phyloP scores from a whole-genome alignment of 2,797 vertebrate species.

The Sarcoramphus papa region DNA sequence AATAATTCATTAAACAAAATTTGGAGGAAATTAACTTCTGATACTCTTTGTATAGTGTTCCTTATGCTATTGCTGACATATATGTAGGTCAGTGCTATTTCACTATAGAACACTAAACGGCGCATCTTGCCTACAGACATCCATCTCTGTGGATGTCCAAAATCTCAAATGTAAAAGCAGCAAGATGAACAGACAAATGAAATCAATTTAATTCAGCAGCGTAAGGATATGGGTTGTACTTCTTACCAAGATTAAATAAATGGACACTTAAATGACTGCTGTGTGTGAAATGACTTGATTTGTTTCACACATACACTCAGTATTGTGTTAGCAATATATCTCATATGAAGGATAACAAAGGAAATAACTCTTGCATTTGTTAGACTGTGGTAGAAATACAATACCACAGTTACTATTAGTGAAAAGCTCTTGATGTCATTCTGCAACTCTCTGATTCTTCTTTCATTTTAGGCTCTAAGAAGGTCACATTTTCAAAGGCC shows the following conservation, averaged over 20 bases:
- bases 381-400: background rate
- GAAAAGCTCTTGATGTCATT: background rate
- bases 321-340: background rate
- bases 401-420: background rate
- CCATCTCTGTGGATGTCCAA: background rate
- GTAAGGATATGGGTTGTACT: background rate
- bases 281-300: background rate
- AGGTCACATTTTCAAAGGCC: background rate
- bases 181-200: background rate
- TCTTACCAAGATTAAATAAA: background rate
- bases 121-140: background rate
- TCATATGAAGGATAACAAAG: background rate
- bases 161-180: background rate
- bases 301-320: background rate
- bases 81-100: background rate
- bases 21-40: background rate
- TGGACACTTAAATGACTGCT: background rate
- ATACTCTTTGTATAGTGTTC: background rate
- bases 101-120: background rate
- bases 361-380: background rate
- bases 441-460: background rate
- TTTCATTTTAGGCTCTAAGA: background rate
- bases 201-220: background rate
- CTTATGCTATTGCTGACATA: background rate
- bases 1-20: background rate